These are phyloP conservation scores for Lineus longissimus DNA, from an alignment of 1,140 invertebrate genomes.

Conservation along the genomic window DNA sequence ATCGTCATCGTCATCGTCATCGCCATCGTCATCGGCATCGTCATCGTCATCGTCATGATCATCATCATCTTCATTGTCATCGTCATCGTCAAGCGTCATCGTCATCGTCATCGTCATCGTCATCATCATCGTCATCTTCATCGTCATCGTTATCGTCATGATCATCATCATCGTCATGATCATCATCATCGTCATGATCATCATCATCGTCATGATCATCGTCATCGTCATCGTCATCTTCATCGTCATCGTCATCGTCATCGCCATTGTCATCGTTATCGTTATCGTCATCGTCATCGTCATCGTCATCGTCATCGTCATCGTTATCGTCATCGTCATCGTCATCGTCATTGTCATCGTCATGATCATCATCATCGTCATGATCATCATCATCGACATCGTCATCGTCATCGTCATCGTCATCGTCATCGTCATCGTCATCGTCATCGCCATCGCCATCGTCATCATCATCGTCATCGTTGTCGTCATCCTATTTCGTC, in stretches of 20 bases:
- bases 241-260: slow-evolving; percentile 7
- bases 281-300: slow-evolving; percentile 8
- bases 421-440: neutral
- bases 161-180: too few relatives aligned
- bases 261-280: slow-evolving; percentile 12
- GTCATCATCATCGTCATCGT: slow-evolving; percentile 13
- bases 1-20: too few relatives aligned
- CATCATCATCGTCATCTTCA: slow-evolving; percentile 15
- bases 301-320: slow-evolving; percentile 13
- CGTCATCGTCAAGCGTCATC: too few relatives aligned
- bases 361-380: too few relatives aligned
- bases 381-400: slow-evolving; percentile 12
- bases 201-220: too few relatives aligned
- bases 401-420: slow-evolving; percentile 5
- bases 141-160: too few relatives aligned
- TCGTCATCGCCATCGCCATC: neutral
- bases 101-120: slow-evolving; percentile 27
- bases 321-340: slow-evolving; percentile 14
- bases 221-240: neutral
- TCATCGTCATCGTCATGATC: too few relatives aligned
- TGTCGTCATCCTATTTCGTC: too few relatives aligned
- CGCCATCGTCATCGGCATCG: too few relatives aligned
- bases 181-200: too few relatives aligned
- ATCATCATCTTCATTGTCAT: too few relatives aligned
- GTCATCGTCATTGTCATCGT: too few relatives aligned